Evolutionary conservation across 2,113 vertebrate genomes (phyloP).

Genomic region (Ictalurus punctatus): DNA sequence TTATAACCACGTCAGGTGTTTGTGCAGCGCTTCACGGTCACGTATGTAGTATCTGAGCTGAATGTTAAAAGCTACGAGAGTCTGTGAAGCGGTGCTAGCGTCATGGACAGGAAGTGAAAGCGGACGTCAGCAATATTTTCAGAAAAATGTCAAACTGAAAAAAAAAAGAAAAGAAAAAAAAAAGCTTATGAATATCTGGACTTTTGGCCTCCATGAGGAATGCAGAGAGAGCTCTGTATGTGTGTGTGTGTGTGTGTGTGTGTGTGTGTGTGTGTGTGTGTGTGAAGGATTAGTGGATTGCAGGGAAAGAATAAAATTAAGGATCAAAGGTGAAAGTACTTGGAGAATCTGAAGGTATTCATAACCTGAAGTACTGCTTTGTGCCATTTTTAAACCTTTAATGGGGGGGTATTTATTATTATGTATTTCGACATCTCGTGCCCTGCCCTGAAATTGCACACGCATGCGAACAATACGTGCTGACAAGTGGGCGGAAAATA

Average conservation of each 20-base stretch:
- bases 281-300: background rate
- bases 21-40: background rate
- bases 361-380: too few species aligned
- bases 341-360: too few species aligned
- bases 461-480: too few species aligned
- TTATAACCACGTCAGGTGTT: background rate
- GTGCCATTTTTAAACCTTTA: too few species aligned
- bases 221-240: background rate
- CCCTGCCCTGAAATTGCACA: too few species aligned
- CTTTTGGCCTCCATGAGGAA: conserved; percentile 1
- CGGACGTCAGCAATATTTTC: conserved; percentile 41
- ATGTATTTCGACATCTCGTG: too few species aligned
- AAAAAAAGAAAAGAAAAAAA: background rate
- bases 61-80: conserved; percentile 44
- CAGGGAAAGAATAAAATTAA: background rate
- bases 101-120: conserved; percentile 26
- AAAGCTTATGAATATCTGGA: background rate
- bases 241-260: background rate
- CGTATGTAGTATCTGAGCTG: background rate
- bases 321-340: background rate
- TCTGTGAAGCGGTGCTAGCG: background rate
- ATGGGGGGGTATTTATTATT: too few species aligned
- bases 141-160: background rate
- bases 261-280: background rate
- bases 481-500: too few species aligned